Evolutionary conservation across 2,888 invertebrate species (phyloP).

Genomic region (Cheilosia scutellata): DNA sequence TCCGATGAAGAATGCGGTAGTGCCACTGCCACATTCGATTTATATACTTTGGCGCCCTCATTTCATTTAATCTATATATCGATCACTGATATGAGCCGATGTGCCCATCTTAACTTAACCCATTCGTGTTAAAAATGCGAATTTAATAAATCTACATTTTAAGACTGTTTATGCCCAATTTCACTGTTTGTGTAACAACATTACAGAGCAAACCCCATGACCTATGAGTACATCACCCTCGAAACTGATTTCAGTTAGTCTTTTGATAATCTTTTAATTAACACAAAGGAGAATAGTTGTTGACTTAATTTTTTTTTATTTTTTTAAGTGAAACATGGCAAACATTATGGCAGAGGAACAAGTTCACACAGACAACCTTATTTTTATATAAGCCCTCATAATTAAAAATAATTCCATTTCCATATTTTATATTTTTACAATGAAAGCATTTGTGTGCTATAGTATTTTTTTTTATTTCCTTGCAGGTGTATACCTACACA

Average conservation of each 20-base stretch:
- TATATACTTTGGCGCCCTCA: too few relatives aligned
- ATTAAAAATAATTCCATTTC: constrained; percentile 26
- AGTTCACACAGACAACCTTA: not conserved
- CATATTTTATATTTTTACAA: constrained; percentile 1
- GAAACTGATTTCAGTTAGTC: constrained; percentile 42
- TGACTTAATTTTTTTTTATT: too few relatives aligned
- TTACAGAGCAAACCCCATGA: too few relatives aligned
- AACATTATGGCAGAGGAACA: not conserved
- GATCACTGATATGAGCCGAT: too few relatives aligned
- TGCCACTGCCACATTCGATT: too few relatives aligned
- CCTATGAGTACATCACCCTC: not conserved
- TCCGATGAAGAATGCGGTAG: too few relatives aligned
- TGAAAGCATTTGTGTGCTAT: not conserved
- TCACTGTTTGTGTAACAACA: too few relatives aligned
- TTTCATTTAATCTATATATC: too few relatives aligned
- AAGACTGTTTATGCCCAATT: too few relatives aligned
- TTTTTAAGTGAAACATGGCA: constrained; percentile 13
- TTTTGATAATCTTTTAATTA: constrained; percentile 62
- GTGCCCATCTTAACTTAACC: too few relatives aligned
- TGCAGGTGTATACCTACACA: constrained; percentile 34
- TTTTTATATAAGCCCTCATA: constrained; percentile 17
- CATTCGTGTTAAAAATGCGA: too few relatives aligned
- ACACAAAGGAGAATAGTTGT: constrained; percentile 47
- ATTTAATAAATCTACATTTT: too few relatives aligned
- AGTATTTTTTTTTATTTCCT: constrained; percentile 23